These are phyloP conservation scores for Cebus imitator DNA, from an alignment of 2,113 vertebrate species.

Conservation along the genomic window DNA sequence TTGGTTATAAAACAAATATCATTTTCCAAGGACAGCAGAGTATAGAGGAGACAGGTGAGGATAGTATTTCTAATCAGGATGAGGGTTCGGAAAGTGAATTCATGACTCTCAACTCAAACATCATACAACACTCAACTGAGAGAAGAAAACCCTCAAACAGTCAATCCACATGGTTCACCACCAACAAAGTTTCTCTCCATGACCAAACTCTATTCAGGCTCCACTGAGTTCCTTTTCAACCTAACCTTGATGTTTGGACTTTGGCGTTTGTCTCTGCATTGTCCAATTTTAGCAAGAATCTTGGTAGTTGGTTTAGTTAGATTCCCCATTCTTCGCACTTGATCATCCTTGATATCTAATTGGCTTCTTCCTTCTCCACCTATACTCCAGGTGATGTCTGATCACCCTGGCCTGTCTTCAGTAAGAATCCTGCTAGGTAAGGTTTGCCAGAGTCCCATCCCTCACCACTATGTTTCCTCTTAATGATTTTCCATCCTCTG, in stretches of 20 bases:
- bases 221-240: neutral
- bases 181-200: neutral
- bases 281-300: neutral
- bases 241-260: neutral
- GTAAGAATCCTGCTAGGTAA: neutral
- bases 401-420: neutral
- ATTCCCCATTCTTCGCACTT: neutral
- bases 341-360: neutral
- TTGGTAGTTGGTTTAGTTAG: neutral
- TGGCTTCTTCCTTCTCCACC: neutral
- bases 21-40: neutral
- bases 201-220: neutral
- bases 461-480: neutral
- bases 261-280: neutral
- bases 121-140: neutral
- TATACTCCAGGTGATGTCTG: neutral
- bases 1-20: neutral
- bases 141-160: neutral
- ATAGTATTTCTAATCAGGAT: neutral
- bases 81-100: rapidly evolving
- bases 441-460: neutral
- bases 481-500: neutral
- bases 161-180: neutral
- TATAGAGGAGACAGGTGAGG: neutral
- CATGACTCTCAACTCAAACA: neutral